A percentile compares a stretch with the other conserved stretches of the same genome.
phyloP scores from a whole-genome alignment of 2,113 vertebrate species.

The Vidua macroura region DNA sequence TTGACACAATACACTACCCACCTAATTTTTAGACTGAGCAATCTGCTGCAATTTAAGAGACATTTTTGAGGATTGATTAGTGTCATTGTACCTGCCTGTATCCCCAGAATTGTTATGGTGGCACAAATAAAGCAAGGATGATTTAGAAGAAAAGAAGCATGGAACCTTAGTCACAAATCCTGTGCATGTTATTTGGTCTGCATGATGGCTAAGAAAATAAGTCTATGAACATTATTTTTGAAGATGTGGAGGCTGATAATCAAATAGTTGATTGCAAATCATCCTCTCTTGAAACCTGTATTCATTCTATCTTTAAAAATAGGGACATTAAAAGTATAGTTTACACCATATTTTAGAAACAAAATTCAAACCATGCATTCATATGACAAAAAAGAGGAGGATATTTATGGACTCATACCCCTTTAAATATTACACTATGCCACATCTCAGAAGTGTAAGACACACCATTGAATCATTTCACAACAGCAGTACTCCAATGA shows the following conservation, averaged over 20 bases:
- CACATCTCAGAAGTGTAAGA: background rate
- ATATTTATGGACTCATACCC: constrained; percentile 15
- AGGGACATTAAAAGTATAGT: background rate
- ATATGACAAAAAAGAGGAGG: background rate
- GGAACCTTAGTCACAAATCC: background rate
- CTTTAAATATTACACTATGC: background rate
- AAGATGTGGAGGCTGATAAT: background rate
- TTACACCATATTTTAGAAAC: constrained; percentile 14
- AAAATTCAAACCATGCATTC: background rate
- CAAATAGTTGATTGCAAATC: background rate
- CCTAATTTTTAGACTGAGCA: background rate
- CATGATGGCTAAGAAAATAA: background rate
- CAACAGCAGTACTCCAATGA: background rate
- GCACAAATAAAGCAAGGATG: background rate
- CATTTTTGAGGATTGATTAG: background rate
- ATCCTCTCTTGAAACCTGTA: constrained; percentile 1
- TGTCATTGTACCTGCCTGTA: background rate
- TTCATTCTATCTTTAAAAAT: constrained; percentile 5
- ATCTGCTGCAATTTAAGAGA: background rate
- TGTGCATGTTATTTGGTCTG: background rate
- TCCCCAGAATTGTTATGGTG: background rate
- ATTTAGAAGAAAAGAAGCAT: background rate
- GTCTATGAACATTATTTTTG: background rate
- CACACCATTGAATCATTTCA: background rate
- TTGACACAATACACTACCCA: background rate